Evolutionary conservation across 1,140 invertebrate genomes (phyloP).

Genomic region (Solenopsis fugax): DNA sequence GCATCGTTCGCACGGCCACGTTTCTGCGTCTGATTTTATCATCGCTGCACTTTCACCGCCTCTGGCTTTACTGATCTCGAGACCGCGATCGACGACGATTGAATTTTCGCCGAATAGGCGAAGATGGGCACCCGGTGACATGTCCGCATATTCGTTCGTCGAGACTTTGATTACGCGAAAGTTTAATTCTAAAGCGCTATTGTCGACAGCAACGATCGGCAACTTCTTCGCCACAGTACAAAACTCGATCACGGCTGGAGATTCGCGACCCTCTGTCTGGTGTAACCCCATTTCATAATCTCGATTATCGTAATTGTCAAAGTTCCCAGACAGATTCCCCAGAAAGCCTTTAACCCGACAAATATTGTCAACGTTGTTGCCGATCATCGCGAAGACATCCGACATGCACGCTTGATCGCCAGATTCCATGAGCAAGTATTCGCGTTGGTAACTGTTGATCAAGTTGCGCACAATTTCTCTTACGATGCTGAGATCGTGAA

Average conservation of each 20-base stretch:
- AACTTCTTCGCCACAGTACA: constrained; percentile 45
- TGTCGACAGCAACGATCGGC: not conserved
- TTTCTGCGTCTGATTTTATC: constrained; percentile 13
- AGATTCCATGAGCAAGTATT: constrained; percentile 5
- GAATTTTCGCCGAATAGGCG: not conserved
- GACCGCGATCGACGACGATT: not conserved
- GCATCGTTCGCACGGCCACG: constrained; percentile 15
- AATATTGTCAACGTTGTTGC: not conserved
- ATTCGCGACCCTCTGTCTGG: constrained; percentile 29
- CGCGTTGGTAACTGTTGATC: constrained; percentile 66
- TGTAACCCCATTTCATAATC: not conserved
- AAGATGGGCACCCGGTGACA: not conserved
- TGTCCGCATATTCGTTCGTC: not conserved
- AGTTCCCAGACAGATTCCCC: constrained; percentile 5
- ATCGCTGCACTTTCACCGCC: not conserved
- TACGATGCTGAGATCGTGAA: constrained; percentile 45
- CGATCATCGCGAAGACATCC: not conserved
- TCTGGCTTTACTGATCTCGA: not conserved
- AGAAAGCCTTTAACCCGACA: constrained; percentile 34
- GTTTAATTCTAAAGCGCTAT: constrained; percentile 50
- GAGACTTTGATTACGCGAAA: constrained; percentile 55
- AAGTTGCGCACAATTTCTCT: constrained; percentile 81
- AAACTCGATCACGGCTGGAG: constrained; percentile 57
- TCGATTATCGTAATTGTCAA: not conserved
- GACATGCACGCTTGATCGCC: not conserved